Evolutionary conservation across 2,797 vertebrate species (phyloP).

Genomic region (Anas georgica): DNA sequence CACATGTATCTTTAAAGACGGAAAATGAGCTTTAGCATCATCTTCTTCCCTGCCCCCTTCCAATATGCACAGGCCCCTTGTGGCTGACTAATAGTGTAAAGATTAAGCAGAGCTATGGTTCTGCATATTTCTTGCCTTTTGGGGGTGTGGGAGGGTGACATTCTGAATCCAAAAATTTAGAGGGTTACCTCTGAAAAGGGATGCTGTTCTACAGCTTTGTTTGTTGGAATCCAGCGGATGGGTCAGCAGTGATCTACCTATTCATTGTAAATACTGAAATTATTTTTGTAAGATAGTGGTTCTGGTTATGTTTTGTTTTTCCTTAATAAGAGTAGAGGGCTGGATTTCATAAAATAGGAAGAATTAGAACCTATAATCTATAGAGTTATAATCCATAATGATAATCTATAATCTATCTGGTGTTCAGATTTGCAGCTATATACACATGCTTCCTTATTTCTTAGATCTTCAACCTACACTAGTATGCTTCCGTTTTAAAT

Average conservation of each 20-base stretch:
- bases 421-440: neutral
- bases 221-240: neutral
- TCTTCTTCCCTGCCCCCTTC: neutral
- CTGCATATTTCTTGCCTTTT: neutral
- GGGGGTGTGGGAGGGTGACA: neutral
- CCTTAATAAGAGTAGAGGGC: neutral
- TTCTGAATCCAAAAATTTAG: neutral
- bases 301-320: neutral
- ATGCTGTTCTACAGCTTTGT: neutral
- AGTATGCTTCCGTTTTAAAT: too few relatives aligned
- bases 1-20: neutral
- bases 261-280: neutral
- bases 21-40: neutral
- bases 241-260: neutral
- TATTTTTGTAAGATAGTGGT: neutral
- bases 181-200: neutral
- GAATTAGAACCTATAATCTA: neutral
- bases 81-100: neutral
- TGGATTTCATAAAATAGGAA: neutral
- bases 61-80: neutral
- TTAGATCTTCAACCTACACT: neutral
- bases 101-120: neutral
- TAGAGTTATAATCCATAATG: too few relatives aligned
- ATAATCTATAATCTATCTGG: neutral
- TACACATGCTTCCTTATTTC: neutral